Evolutionary conservation across 2,113 vertebrate species (phyloP), one percentile per base, ranked within the genome.

Genomic region (Oncorhynchus kisutch): DNA sequence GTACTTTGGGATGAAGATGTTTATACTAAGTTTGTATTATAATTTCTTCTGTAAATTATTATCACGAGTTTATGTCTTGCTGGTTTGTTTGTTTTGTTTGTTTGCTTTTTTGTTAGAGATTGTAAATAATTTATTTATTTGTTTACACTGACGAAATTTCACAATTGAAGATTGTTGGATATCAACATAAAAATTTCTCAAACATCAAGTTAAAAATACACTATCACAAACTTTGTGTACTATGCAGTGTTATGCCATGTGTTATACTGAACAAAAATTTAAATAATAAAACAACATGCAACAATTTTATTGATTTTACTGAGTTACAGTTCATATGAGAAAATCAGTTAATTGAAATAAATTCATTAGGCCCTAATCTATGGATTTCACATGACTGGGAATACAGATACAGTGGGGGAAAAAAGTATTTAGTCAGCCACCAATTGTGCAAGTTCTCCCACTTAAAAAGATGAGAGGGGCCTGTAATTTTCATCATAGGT

Each of bases 111-210:
- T 45, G 39, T 95, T 89, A 92, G 92, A 94, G 92, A 93, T 89
- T 99, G 96, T 98, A 97, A 95, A 97, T 98, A 96, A 54, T 89
- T 95, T 96, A 99, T 98, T 98, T 99, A 98, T 98, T 97, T 97
- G 95, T 97, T 95, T 92, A 93, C 94, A 91, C 79, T 93, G 94
- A 95, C 92, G 85, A 77, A 91, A 87, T 90, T 90, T 91, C 91
- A 92, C 88, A 91, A 90, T 87, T 86, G 89, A 93, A 86, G 64
- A 66, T 67, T 71, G 59, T 45, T 90, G 92, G 93, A 90, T 87
- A 85, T 54, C 89, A 82, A 88, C 84, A 82, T 83, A 90, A 88
- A 75, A 76, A 82, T 93, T 92, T 91, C 84, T 92, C 90, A 91
- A 87, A 88, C 85, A 57, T 86, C 88, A 91, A 90, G 90, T 92